Evolutionary conservation across 2,797 vertebrate species (phyloP), one percentile per base, ranked within the genome.

Genomic region (Oreonectes daqikongensis): DNA sequence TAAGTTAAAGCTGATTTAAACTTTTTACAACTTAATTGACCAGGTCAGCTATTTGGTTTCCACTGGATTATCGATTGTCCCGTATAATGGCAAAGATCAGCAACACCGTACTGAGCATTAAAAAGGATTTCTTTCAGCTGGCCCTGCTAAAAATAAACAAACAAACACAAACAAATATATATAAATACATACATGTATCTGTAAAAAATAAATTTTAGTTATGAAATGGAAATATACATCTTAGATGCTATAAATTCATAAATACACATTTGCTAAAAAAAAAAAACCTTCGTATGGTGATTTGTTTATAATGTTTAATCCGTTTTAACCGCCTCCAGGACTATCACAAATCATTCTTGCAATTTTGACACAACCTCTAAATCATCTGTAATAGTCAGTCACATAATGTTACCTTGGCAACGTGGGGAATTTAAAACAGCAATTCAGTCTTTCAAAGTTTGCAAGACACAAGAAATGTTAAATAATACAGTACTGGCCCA

Each of bases 11-110:
- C 24, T 69, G 63, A 71, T 63, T 42, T 60, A 14, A 68, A 52
- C 38, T 57, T 44, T 75, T 60, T 64, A 32, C 35, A 79, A 59
- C 14, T 74, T 72, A 74, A 79, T 81, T 79, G 79, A 77, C 55
- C 18, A 53, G 55, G 59, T 79, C 75, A 63, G 42, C 20, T 48
- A 22, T 72, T 30, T 72, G 60, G 61, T 75, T 72, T 79, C 75
- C 46, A 53, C 50, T 70, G 42, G 18, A 53, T 50, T 32, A 74
- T 69, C 40, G 68, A 74, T 22, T 15, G 48, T 28, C 60, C 26
- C 44, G 30, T 57, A 70, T 57, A 78, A 78, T 35, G 44, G 52
- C 32, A 53, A 60, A 78, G 69, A 70, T 73, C 73, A 75, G 78
- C 53, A 50, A 66, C 46, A 69, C 42, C 11, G 14, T 12, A 15